Evolutionary conservation across 2,113 vertebrate genomes (phyloP).

Genomic region (Bujurquina vittata): DNA sequence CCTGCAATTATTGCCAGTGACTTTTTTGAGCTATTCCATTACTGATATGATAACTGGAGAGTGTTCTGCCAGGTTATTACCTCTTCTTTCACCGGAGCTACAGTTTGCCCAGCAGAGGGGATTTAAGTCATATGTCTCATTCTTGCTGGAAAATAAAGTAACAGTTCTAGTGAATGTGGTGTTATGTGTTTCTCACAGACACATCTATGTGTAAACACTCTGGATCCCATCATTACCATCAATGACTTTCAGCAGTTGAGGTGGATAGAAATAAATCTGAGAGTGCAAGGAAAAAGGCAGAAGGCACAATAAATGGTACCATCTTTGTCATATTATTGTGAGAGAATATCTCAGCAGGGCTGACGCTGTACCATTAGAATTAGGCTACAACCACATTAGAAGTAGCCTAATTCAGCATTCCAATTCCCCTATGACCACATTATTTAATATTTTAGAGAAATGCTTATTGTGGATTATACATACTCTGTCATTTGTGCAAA

Average conservation of each 20-base stretch:
- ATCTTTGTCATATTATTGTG: background rate
- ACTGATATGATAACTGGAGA: background rate
- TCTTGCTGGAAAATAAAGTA: slow-evolving; percentile 2
- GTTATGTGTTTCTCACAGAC: background rate
- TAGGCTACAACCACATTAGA: background rate
- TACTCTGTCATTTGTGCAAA: background rate
- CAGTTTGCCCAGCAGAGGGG: background rate
- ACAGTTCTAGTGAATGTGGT: background rate
- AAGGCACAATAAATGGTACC: background rate
- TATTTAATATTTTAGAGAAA: background rate
- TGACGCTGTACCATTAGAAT: background rate
- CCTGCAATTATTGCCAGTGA: background rate
- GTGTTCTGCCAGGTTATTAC: background rate
- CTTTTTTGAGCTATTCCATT: background rate
- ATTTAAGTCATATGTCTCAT: slow-evolving; percentile 9
- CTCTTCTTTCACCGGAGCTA: background rate
- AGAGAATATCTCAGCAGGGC: background rate
- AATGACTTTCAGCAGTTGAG: background rate
- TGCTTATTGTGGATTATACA: background rate
- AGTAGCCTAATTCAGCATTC: background rate
- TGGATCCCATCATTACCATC: slow-evolving; percentile 6
- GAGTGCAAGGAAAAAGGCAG: background rate
- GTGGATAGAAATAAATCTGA: background rate
- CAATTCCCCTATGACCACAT: background rate
- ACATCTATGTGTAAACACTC: background rate